Base-by-base conservation (phyloP, 2,888 invertebrate genomes). In the Idaea straminata region DNA sequence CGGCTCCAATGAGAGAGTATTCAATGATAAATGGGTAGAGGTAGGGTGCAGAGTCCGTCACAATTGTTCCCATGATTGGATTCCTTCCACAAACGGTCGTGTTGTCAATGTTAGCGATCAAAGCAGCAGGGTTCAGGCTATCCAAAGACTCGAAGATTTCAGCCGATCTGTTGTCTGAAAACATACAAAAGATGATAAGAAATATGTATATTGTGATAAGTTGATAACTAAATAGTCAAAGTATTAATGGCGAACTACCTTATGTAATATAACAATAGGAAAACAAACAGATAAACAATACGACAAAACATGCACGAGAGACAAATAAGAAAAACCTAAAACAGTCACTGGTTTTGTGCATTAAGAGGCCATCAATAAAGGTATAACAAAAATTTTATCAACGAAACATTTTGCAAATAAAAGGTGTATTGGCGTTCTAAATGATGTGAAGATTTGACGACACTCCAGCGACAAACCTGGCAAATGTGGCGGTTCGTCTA, bases 1-100 rank as follows among this genome's bases (percentile, higher is more conserved):
- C 98, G 62, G 98, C 98, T 25, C 98, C 98, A 81, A 99, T 98
- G 72, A 99, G 93, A 70, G 98, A 98, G 91, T 99, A 99, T 85
- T 99, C 98, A 80, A 99, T 97, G 81, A 98, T 98, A 89, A 98
- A 98, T 0, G 99, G 99, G 90, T 97, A 99, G 63, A 99, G 94
- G 87, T 98, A 99, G 0, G 99, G 99, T 10, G 98, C 97, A 0
- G 98, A 97, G 83, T 98, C 98, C 79, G 97, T 95, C 7, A 98
- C 98, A 77, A 98, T 98, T 62, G 96, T 96, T 61, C 98, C 98
- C 98, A 98, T 98, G 79, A 97, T 98, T 82, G 97, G 97, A 69
- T 96, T 95, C 57, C 97, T 95, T 66, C 96, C 97, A 83, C 98
- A 98, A 68, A 95, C 95, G 7, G 93, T 92, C 35, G 94, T 89